Base-by-base conservation (phyloP, 1,140 invertebrate species). In the Neodiprion pinetum region DNA sequence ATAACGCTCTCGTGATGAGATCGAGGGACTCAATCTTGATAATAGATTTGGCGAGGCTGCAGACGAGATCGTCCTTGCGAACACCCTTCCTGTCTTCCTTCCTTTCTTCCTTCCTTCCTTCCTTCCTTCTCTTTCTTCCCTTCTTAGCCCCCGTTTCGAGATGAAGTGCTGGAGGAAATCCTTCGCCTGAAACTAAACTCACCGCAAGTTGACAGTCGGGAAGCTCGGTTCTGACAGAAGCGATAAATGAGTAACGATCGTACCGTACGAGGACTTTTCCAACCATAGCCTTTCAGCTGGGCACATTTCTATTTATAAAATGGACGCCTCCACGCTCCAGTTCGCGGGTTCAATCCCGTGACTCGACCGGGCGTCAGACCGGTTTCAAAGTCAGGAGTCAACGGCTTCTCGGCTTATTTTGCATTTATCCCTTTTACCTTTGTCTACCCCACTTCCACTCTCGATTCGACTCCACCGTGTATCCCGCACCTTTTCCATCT, bases 301-400 rank as follows among this genome's bases (percentile, higher is more conserved):
- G 28, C 8, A 17, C 53, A 61, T 61, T 14, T 61, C 53, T 61
- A 61, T 61, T 61, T 61, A 61, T 61, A 61, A 61, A 61, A 40
- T 40, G 28, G 28, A 40, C 28, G 28, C 28, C 28, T 61, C 11
- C n/a, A 61, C 53, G 9, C 11, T 61, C 8, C 53, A 61, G 53
- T 61, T 61, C 11, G n/a, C 11, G n/a, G 53, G 53, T 14, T 61
- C 53, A 40, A 40, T 40, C 28, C 28, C 28, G 11, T 61, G 53
- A 9, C 53, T 61, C 53, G 53, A 61, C n/a, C 53, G 28, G 28
- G 21, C 17, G 67, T 47, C 40, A 69, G 67, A 69, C 67, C 67
- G 67, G 67, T 69, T 69, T 69, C 40, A 47, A 47, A 69, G 17
- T 69, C 67, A 21, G 40, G 67, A 69, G 67, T 69, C 67, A 69